Evolutionary conservation across 2,113 vertebrate genomes (phyloP).

Genomic region (Indicator maculatus): DNA sequence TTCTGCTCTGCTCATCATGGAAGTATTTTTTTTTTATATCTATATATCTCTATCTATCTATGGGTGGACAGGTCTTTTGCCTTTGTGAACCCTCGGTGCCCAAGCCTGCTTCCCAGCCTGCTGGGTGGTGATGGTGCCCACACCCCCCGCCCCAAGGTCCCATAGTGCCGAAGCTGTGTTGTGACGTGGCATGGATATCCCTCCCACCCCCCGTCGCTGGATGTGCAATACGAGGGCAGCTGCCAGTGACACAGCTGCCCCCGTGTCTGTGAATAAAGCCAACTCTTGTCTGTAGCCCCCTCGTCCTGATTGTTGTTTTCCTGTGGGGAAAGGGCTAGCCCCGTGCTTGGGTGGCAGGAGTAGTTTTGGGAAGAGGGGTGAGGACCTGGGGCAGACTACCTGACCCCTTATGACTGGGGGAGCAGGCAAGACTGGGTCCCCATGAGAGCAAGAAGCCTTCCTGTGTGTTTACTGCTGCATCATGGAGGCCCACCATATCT

Average conservation of each 20-base stretch:
- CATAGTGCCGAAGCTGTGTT: conserved; percentile 72
- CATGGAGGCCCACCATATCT: not conserved
- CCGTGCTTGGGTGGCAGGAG: not conserved
- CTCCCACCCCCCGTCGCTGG: conserved; percentile 58
- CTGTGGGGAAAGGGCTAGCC: not conserved
- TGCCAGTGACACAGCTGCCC: conserved; percentile 72
- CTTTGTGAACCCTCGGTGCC: conserved; percentile 59
- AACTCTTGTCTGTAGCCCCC: conserved; percentile 78
- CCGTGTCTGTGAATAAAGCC: conserved; percentile 80
- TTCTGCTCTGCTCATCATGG: conserved; percentile 63
- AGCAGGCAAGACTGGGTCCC: not conserved
- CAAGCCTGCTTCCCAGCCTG: conserved; percentile 34
- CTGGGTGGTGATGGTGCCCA: conserved; percentile 55
- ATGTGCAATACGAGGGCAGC: conserved; percentile 75
- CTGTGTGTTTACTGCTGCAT: not conserved
- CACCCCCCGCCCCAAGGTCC: not conserved
- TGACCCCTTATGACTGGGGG: not conserved
- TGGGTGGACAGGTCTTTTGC: conserved; percentile 69
- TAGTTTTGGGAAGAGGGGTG: not conserved
- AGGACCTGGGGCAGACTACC: not conserved
- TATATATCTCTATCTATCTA: not conserved
- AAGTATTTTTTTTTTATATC: conserved; percentile 41
- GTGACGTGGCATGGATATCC: conserved; percentile 82
- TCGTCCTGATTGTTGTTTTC: conserved; percentile 25
- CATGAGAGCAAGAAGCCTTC: not conserved